Evolutionary conservation across 2,888 invertebrate species (phyloP).

Genomic region (Chaitophorus viminalis): DNA sequence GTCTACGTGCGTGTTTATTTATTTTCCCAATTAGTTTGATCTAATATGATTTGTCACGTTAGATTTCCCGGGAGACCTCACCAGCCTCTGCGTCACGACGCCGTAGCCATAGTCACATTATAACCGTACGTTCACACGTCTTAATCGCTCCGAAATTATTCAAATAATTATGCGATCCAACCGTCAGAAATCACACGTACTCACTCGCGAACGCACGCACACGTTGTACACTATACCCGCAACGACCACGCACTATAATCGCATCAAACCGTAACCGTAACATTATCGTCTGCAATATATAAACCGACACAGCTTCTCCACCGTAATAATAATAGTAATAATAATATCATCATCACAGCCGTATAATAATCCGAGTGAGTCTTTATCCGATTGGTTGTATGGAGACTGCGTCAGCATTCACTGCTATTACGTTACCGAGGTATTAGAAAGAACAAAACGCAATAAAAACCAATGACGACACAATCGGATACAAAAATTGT

Average conservation of each 20-base stretch:
- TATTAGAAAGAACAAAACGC: no score
- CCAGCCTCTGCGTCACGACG: neutral
- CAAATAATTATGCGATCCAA: neutral
- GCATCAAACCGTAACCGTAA: neutral
- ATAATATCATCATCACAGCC: neutral
- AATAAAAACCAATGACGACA: no score
- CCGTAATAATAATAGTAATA: neutral
- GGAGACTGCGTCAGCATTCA: no score
- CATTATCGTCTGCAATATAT: neutral
- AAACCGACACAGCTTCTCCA: neutral
- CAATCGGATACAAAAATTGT: no score
- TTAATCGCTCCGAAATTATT: neutral
- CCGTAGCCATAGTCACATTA: no score
- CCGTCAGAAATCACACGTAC: neutral
- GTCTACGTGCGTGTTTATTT: no score
- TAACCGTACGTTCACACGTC: neutral
- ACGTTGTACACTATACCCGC: no score
- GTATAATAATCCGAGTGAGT: no score
- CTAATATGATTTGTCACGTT: neutral
- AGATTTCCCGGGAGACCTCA: neutral
- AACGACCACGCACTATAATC: neutral
- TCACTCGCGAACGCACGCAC: no score
- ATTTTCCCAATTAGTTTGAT: neutral
- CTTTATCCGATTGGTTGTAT: no score
- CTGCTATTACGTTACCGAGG: no score